Conservation (phyloP, 2,113 vertebrate genomes). For the Marmota monax region DNA sequence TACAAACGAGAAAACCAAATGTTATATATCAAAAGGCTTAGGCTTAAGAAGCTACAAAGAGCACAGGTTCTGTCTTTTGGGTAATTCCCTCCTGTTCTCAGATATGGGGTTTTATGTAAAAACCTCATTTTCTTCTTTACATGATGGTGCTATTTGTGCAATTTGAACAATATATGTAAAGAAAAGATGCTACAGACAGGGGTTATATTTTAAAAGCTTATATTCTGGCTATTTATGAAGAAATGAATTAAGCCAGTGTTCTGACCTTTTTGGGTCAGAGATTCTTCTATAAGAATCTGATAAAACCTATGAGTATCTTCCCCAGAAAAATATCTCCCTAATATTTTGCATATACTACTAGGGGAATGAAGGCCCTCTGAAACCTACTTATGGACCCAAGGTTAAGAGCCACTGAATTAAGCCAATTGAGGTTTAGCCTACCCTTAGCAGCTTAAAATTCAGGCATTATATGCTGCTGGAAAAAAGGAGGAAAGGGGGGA, state of each 20-base stretch:
- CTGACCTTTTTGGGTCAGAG: background rate
- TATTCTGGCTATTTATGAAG: background rate
- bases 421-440: constrained; percentile 63
- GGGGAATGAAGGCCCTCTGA: background rate
- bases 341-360: background rate
- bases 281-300: background rate
- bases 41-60: constrained; percentile 16
- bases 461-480: constrained; percentile 52
- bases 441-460: constrained; percentile 72
- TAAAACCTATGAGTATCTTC: background rate
- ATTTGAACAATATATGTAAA: background rate
- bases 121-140: constrained; percentile 5
- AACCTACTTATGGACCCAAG: constrained; percentile 19
- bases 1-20: constrained; percentile 43
- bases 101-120: background rate
- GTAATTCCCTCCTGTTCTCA: background rate
- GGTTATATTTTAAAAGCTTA: background rate
- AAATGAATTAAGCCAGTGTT: constrained; percentile 30
- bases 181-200: background rate
- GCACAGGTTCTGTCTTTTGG: background rate
- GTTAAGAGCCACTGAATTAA: constrained; percentile 52
- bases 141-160: background rate
- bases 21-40: background rate
- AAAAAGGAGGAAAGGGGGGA: background rate
- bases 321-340: constrained; percentile 46